These are phyloP conservation scores for Bryconaethiops microstoma DNA, from an alignment of 2,797 vertebrate genomes.

Conservation along the genomic window DNA sequence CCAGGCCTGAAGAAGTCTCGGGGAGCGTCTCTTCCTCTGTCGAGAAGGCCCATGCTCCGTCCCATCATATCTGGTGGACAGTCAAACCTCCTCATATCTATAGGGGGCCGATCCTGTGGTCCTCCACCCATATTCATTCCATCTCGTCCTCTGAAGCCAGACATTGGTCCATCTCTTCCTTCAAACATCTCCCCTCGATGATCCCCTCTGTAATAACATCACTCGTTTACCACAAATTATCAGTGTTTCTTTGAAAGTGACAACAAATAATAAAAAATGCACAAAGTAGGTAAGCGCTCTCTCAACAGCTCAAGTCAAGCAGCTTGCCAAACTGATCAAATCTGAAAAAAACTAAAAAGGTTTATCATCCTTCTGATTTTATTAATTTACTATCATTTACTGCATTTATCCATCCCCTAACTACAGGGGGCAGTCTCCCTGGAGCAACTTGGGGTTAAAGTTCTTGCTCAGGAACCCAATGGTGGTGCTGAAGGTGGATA, in stretches of 20 bases:
- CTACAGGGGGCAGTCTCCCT: too few species aligned
- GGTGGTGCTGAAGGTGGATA: too few species aligned
- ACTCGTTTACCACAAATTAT: slow-evolving; percentile 29
- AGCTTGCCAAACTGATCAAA: neutral
- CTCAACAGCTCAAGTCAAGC: too few species aligned
- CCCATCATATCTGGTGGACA: slow-evolving; percentile 85
- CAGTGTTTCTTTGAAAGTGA: neutral
- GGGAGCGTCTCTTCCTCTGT: slow-evolving; percentile 83
- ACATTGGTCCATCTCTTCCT: slow-evolving; percentile 89
- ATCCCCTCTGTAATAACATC: slow-evolving; percentile 85
- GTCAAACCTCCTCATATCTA: slow-evolving; percentile 90
- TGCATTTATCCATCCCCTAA: too few species aligned
- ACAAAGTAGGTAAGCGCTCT: neutral
- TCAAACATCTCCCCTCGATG: slow-evolving; percentile 92
- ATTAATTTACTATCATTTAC: too few species aligned
- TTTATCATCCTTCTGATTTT: too few species aligned
- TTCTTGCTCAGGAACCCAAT: too few species aligned
- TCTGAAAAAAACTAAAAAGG: too few species aligned
- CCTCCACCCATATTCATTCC: slow-evolving; percentile 90
- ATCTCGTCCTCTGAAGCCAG: slow-evolving; percentile 91
- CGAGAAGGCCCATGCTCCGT: slow-evolving; percentile 82
- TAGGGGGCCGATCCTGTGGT: slow-evolving; percentile 81
- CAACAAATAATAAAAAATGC: neutral
- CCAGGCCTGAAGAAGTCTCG: slow-evolving; percentile 74
- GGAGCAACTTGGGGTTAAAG: too few species aligned